Conservation (phyloP, 1,140 invertebrate species). For the Trichomalopsis sarcophagae region DNA sequence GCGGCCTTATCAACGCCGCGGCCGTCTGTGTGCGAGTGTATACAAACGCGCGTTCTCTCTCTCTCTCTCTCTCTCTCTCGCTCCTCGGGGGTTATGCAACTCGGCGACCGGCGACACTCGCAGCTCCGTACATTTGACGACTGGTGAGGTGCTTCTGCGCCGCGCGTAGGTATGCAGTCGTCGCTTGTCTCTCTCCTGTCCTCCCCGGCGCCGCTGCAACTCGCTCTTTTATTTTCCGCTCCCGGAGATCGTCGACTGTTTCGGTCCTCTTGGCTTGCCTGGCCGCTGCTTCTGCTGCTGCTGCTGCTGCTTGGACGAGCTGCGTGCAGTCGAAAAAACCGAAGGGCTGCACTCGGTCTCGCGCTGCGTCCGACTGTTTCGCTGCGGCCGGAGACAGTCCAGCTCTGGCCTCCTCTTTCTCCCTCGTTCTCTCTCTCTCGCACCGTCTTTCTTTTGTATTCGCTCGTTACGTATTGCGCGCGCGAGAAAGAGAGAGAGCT, state of each 20-base stretch:
- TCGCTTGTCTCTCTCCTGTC: conserved; percentile 27
- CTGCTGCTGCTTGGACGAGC: conserved; percentile 25
- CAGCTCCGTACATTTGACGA: not conserved
- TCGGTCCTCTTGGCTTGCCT: not conserved
- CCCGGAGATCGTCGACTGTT: not conserved
- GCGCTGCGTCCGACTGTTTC: conserved; percentile 53
- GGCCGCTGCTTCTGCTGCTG: not conserved
- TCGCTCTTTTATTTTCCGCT: conserved; percentile 26
- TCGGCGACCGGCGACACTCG: not conserved
- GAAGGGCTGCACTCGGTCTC: conserved; percentile 60
- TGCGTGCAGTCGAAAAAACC: conserved; percentile 47
- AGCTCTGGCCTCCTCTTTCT: conserved; percentile 27
- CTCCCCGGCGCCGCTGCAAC: not conserved
- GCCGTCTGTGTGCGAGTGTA: too few relatives aligned
- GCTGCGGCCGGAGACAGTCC: conserved; percentile 45
- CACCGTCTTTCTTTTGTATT: conserved; percentile 30
- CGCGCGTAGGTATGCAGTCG: not conserved
- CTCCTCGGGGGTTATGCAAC: not conserved
- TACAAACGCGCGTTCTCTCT: too few relatives aligned
- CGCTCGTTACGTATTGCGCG: conserved; percentile 10
- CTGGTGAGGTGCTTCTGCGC: not conserved
- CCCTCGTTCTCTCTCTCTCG: conserved; percentile 40
- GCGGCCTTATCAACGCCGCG: too few relatives aligned
- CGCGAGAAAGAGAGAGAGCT: not conserved
- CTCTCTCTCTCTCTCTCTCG: too few relatives aligned